These are phyloP conservation scores for Saccopteryx leptura DNA, from an alignment of 2,113 vertebrate species.

Conservation along the genomic window DNA sequence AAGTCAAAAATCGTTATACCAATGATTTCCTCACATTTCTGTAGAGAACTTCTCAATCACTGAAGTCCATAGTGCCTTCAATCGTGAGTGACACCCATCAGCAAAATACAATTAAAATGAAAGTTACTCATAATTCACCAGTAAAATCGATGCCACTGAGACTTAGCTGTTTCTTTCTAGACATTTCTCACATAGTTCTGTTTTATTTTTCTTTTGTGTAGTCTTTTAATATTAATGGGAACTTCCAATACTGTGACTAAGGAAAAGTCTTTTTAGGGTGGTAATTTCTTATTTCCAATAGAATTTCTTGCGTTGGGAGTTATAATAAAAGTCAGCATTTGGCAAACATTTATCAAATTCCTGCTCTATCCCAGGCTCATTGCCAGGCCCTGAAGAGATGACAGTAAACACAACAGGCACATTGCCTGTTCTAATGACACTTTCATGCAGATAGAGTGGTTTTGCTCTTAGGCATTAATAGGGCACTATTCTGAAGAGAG, in stretches of 20 bases:
- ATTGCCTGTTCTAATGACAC: neutral
- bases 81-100: neutral
- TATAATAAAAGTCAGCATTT: constrained; percentile 1
- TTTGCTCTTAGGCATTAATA: neutral
- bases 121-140: neutral
- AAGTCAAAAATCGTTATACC: neutral
- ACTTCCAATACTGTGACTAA: neutral
- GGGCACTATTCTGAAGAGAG: neutral
- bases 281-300: neutral
- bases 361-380: neutral
- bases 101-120: neutral
- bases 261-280: neutral
- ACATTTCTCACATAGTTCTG: neutral
- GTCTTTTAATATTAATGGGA: neutral
- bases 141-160: neutral
- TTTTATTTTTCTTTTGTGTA: constrained; percentile 7
- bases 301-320: neutral
- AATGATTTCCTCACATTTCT: neutral
- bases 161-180: neutral
- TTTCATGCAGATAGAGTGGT: neutral
- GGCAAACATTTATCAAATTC: neutral
- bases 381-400: neutral
- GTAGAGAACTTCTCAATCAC: neutral
- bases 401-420: neutral
- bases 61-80: neutral